Conservation (phyloP, 2,888 invertebrate genomes). For the Oscheius sp. region DNA sequence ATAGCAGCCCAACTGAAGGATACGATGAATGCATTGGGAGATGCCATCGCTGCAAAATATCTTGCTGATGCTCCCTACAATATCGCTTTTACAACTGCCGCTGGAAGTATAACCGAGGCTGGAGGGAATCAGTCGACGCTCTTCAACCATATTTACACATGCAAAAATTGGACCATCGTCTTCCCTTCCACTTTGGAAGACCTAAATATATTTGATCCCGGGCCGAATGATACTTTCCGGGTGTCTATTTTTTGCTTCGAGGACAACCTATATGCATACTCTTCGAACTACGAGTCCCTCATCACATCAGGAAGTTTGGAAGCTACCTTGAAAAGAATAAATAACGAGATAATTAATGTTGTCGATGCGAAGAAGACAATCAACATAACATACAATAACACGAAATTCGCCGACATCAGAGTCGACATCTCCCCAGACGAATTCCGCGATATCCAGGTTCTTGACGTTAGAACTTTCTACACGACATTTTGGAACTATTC, state of each 20-base stretch:
- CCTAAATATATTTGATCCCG: slow-evolving; percentile 3
- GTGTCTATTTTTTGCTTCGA: slow-evolving; percentile 35
- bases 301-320: slow-evolving; percentile 54
- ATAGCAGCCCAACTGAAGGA: slow-evolving; percentile 44
- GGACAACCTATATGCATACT: slow-evolving; percentile 51
- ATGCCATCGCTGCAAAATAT: slow-evolving; percentile 38
- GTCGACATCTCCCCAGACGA: not conserved
- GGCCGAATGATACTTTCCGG: slow-evolving; percentile 22
- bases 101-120: slow-evolving; percentile 40
- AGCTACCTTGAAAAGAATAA: slow-evolving; percentile 39
- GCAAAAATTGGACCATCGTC: slow-evolving; percentile 45
- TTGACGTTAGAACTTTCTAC: slow-evolving; percentile 53
- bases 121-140: slow-evolving; percentile 42
- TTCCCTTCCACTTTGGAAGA: slow-evolving; percentile 14
- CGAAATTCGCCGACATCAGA: not conserved
- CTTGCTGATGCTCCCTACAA: not conserved
- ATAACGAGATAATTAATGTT: not conserved
- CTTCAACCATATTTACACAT: slow-evolving; percentile 33
- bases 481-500: slow-evolving; percentile 59
- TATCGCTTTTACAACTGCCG: slow-evolving; percentile 32
- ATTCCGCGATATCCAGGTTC: slow-evolving; percentile 25
- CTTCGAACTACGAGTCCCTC: slow-evolving; percentile 50
- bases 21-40: slow-evolving; percentile 42
- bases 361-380: not conserved
- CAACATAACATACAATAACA: not conserved